These are phyloP conservation scores for Mesorhabditis spiculigera DNA, from an alignment of 2,888 invertebrate species.

Conservation along the genomic window DNA sequence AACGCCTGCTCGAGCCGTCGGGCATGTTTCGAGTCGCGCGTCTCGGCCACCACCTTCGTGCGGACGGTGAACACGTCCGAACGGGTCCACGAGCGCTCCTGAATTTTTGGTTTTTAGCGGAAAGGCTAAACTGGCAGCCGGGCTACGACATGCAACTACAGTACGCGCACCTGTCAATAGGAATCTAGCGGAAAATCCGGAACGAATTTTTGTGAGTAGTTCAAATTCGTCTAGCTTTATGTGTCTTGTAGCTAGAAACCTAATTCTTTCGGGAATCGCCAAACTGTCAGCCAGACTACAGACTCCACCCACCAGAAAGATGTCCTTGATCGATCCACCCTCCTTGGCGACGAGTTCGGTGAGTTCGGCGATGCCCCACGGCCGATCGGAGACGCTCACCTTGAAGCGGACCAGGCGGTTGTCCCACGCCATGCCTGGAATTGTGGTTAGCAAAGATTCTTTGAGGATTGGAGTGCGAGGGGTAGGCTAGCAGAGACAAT, in stretches of 20 bases:
- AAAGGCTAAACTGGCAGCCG: not conserved
- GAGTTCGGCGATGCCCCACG: conserved; percentile 61
- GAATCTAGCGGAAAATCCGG: no score
- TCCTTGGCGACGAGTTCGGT: conserved; percentile 58
- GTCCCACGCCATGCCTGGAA: conserved; percentile 70
- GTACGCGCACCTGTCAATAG: no score
- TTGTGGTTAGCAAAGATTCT: no score
- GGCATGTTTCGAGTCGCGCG: conserved; percentile 76
- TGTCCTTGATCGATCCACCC: conserved; percentile 75
- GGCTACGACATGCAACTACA: not conserved
- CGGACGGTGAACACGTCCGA: conserved; percentile 76
- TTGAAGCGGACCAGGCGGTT: conserved; percentile 61
- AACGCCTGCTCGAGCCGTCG: conserved; percentile 64
- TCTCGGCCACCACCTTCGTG: conserved; percentile 77
- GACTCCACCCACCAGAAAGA: conserved; percentile 64
- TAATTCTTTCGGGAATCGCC: not conserved
- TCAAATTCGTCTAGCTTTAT: not conserved
- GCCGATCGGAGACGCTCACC: conserved; percentile 61
- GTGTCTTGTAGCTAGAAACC: not conserved
- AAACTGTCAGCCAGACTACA: not conserved
- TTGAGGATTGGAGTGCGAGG: no score
- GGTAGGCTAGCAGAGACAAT: no score
- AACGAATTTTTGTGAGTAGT: no score
- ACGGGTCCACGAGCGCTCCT: conserved; percentile 87
- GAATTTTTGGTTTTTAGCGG: conserved; percentile 64